Conservation (phyloP, 2,888 invertebrate species). For the Protophormia terraenovae region DNA sequence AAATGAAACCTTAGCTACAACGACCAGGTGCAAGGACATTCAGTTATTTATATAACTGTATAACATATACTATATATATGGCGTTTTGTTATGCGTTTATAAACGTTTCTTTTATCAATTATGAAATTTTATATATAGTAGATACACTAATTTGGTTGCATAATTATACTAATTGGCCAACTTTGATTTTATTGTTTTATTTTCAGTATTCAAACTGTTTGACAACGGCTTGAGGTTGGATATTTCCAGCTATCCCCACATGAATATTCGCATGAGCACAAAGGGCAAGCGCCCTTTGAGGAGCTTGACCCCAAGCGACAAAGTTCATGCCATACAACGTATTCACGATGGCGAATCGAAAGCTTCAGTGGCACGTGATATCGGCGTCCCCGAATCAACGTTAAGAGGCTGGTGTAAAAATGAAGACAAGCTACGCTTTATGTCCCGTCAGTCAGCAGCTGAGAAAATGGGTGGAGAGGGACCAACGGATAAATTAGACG, state of each 20-base stretch:
- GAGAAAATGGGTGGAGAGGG: conserved; percentile 83
- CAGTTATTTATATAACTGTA: too few relatives aligned
- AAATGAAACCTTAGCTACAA: background rate
- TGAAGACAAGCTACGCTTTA: conserved; percentile 88
- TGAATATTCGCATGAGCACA: conserved; percentile 84
- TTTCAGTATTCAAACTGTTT: conserved; percentile 79
- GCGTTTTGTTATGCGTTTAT: background rate
- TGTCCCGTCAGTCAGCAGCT: conserved; percentile 87
- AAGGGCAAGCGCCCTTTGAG: conserved; percentile 91
- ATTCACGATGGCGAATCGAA: conserved; percentile 93
- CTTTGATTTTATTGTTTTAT: conserved; percentile 40
- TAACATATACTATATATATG: too few relatives aligned
- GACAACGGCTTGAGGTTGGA: conserved; percentile 80
- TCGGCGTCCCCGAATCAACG: conserved; percentile 93
- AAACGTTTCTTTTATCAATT: conserved; percentile 7
- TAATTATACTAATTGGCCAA: background rate
- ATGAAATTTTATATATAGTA: background rate
- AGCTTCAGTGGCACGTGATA: conserved; percentile 92
- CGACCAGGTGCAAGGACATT: background rate
- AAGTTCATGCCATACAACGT: conserved; percentile 90
- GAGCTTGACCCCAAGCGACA: conserved; percentile 89
- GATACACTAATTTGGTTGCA: background rate
- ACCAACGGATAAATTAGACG: conserved; percentile 77
- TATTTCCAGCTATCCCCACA: conserved; percentile 80
- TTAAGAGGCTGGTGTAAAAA: conserved; percentile 94